Conservation (phyloP, 1,140 invertebrate genomes). For the Melitaea cinxia region DNA sequence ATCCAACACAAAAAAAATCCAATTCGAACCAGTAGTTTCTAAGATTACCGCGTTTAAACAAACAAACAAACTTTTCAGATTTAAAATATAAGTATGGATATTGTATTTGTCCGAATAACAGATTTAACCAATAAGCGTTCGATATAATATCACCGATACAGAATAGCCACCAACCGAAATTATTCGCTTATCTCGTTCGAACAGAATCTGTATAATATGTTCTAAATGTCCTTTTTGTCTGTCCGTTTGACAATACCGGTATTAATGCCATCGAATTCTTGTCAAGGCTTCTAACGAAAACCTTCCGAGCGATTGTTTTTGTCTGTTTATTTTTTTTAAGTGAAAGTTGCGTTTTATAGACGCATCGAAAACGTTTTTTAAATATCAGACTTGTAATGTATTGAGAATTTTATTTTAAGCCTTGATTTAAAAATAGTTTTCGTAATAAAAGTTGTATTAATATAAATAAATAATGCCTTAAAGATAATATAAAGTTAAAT, state of each 20-base stretch:
- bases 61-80: too few relatives aligned
- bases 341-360: conserved; percentile 6
- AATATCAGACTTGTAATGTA: neutral
- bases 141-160: conserved; percentile 13
- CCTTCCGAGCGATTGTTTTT: neutral
- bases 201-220: conserved; percentile 44
- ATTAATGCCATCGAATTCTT: conserved; percentile 48
- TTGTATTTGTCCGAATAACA: too few relatives aligned
- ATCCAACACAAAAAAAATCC: too few relatives aligned
- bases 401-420: neutral
- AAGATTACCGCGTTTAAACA: too few relatives aligned
- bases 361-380: neutral
- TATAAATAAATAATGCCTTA: too few relatives aligned
- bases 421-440: neutral
- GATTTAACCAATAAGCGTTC: neutral
- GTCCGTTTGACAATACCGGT: conserved; percentile 49
- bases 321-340: neutral
- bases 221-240: conserved; percentile 49
- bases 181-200: conserved; percentile 25
- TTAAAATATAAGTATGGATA: too few relatives aligned
- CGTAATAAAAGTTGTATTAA: too few relatives aligned
- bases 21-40: too few relatives aligned
- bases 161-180: conserved; percentile 21
- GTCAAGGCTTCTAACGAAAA: conserved; percentile 21
- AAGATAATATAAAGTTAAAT: too few relatives aligned